Evolutionary conservation across 2,113 vertebrate species (phyloP).

Genomic region (Pipa parva): DNA sequence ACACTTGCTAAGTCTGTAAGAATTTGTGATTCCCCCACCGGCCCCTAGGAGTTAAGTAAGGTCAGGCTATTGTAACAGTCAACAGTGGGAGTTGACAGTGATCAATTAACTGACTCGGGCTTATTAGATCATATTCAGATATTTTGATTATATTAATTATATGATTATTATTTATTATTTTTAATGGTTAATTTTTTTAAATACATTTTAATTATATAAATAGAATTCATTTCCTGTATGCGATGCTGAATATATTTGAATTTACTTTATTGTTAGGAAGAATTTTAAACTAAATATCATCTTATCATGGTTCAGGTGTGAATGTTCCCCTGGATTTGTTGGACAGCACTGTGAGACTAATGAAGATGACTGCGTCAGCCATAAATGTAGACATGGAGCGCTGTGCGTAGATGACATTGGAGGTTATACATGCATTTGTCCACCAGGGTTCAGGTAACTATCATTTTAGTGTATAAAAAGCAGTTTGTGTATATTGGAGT

Average conservation of each 20-base stretch:
- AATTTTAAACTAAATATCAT: not conserved
- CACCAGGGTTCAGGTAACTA: slow-evolving; percentile 92
- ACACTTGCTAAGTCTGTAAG: too few relatives aligned
- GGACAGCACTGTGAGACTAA: slow-evolving; percentile 86
- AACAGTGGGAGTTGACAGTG: too few relatives aligned
- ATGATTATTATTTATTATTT: too few relatives aligned
- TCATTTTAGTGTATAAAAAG: slow-evolving; percentile 3
- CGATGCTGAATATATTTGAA: not conserved
- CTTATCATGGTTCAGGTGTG: slow-evolving; percentile 70
- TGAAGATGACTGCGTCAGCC: slow-evolving; percentile 81
- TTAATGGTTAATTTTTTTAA: too few relatives aligned
- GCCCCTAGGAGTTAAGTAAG: too few relatives aligned
- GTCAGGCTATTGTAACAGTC: too few relatives aligned
- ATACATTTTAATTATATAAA: too few relatives aligned
- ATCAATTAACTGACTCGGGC: too few relatives aligned
- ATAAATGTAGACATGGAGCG: slow-evolving; percentile 88
- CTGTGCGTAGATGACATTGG: slow-evolving; percentile 85
- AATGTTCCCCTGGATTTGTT: slow-evolving; percentile 87
- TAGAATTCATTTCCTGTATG: too few relatives aligned
- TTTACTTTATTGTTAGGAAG: not conserved
- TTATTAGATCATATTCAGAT: too few relatives aligned
- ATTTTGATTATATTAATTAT: too few relatives aligned
- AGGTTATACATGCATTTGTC: slow-evolving; percentile 89
- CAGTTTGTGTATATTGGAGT: not conserved
- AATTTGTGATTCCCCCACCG: too few relatives aligned